These are phyloP conservation scores for Drosophila mauritiana DNA, from an alignment of 1,140 invertebrate species.

Conservation along the genomic window DNA sequence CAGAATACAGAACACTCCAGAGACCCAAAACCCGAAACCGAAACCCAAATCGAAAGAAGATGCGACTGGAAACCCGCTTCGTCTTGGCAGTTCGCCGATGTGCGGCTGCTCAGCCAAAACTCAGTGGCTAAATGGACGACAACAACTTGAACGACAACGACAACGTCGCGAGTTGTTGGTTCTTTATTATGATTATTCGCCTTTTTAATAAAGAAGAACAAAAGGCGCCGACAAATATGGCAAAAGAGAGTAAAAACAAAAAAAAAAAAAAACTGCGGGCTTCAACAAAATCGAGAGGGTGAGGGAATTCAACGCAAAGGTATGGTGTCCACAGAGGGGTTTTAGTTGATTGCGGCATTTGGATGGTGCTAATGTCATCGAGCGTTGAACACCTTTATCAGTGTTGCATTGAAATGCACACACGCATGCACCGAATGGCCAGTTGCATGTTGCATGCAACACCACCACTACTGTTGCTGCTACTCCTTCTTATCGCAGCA, in stretches of 20 bases:
- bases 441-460: constrained; percentile 68
- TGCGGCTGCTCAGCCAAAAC: constrained; percentile 73
- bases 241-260: constrained; percentile 44
- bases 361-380: constrained; percentile 84
- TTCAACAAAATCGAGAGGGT: not conserved
- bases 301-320: not conserved
- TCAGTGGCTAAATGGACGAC: constrained; percentile 80
- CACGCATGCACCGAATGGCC: constrained; percentile 70
- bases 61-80: constrained; percentile 64
- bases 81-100: not conserved
- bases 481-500: constrained; percentile 61
- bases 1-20: not conserved
- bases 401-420: constrained; percentile 84
- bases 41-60: constrained; percentile 36
- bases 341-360: constrained; percentile 68
- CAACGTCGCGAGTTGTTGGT: constrained; percentile 66
- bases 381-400: constrained; percentile 84
- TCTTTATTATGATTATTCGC: constrained; percentile 83
- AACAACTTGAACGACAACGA: constrained; percentile 53
- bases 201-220: constrained; percentile 84
- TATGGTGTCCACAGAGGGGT: not conserved
- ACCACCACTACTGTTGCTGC: constrained; percentile 13
- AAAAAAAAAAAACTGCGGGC: not conserved
- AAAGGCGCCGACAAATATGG: constrained; percentile 82
- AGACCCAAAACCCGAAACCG: constrained; percentile 3